Conservation (phyloP, 1,140 invertebrate species). For the Heliothis virescens region DNA sequence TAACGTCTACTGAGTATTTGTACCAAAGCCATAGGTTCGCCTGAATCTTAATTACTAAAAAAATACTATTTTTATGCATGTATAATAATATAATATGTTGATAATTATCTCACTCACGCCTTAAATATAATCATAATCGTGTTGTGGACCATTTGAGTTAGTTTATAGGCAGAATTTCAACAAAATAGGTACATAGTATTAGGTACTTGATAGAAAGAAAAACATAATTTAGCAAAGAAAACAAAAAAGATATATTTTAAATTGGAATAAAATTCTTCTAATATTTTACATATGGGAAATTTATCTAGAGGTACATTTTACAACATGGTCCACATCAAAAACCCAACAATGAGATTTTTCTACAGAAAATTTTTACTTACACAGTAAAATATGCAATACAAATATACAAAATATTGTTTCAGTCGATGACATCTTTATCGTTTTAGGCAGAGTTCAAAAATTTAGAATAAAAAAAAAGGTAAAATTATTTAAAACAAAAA, state of each 20-base stretch:
- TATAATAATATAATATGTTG: slow-evolving; percentile 58
- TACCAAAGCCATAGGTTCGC: slow-evolving; percentile 74
- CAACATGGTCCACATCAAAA: slow-evolving; percentile 45
- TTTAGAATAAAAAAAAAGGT: slow-evolving; percentile 27
- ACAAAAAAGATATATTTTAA: neutral
- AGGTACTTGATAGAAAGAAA: slow-evolving; percentile 6
- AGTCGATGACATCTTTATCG: slow-evolving; percentile 66
- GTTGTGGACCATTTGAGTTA: slow-evolving; percentile 57
- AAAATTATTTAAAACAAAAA: slow-evolving; percentile 44
- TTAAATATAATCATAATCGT: slow-evolving; percentile 54
- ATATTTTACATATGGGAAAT: neutral
- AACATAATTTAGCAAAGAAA: neutral
- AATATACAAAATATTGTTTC: slow-evolving; percentile 80
- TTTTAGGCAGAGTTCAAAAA: slow-evolving; percentile 60
- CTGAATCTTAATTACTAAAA: slow-evolving; percentile 67
- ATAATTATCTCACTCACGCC: slow-evolving; percentile 72
- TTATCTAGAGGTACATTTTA: slow-evolving; percentile 25
- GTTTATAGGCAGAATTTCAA: slow-evolving; percentile 28
- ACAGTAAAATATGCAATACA: slow-evolving; percentile 60
- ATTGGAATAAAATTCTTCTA: neutral
- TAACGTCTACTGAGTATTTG: slow-evolving; percentile 82
- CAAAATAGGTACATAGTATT: slow-evolving; percentile 19
- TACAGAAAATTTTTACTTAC: slow-evolving; percentile 42
- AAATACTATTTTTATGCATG: slow-evolving; percentile 58
- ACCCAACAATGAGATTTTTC: slow-evolving; percentile 50